Percentiles rank a stretch among this genome's conserved stretches.
Evolutionary conservation across 2,797 vertebrate species (phyloP).

Genomic region (Tolypeutes matacus): DNA sequence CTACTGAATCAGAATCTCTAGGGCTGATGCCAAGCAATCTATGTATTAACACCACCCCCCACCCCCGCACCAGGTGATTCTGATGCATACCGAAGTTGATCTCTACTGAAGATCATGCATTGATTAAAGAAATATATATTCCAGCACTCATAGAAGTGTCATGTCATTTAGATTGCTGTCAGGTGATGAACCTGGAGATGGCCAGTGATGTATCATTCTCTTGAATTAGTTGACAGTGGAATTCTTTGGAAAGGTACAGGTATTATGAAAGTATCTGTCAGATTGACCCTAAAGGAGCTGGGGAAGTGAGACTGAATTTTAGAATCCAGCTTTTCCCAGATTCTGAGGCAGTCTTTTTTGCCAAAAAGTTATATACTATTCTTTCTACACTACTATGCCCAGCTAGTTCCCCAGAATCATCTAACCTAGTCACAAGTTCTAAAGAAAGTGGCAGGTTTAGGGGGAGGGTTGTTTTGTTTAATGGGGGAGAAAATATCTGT

Average conservation of each 20-base stretch:
- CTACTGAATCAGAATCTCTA: neutral
- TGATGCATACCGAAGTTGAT: neutral
- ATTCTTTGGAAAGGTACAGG: neutral
- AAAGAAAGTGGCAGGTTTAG: neutral
- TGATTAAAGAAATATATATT: neutral
- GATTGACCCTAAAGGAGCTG: neutral
- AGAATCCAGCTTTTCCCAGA: neutral
- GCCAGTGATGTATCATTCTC: neutral
- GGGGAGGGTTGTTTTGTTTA: neutral
- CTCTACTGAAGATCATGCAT: neutral
- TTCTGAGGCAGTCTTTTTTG: neutral
- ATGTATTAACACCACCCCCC: neutral
- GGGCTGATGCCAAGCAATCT: neutral
- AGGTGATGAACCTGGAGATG: neutral
- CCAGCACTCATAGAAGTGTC: neutral
- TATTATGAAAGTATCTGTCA: neutral
- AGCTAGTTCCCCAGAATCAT: neutral
- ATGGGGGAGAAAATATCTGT: constrained; percentile 31
- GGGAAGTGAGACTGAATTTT: neutral
- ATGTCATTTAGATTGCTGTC: neutral
- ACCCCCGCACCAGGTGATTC: neutral
- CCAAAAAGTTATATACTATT: neutral
- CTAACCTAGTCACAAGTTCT: neutral
- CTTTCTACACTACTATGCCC: neutral
- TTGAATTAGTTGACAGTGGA: neutral